phyloP scores from a whole-genome alignment of 2,113 vertebrate genomes.

The Chloroceryle aenea region DNA sequence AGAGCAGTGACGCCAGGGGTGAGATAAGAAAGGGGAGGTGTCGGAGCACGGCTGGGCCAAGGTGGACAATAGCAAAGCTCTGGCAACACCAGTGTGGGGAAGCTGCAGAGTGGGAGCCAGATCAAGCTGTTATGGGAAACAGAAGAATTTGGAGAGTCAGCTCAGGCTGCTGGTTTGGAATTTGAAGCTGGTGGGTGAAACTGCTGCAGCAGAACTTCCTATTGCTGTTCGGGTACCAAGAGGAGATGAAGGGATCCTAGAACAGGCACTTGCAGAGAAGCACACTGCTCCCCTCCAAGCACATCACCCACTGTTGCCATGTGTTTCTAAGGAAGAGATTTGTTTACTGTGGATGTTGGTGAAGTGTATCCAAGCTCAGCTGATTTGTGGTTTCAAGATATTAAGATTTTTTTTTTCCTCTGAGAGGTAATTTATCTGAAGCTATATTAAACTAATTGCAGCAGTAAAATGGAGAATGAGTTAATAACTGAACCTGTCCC shows the following conservation, averaged over 20 bases:
- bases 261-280: not conserved
- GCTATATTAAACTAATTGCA: not conserved
- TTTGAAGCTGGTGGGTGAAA: not conserved
- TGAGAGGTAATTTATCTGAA: not conserved
- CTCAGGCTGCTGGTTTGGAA: not conserved
- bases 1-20: not conserved
- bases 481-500: not conserved
- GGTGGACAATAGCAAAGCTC: not conserved
- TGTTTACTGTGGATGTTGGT: not conserved
- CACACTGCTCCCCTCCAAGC: not conserved
- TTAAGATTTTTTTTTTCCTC: not conserved
- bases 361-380: not conserved
- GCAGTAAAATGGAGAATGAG: not conserved
- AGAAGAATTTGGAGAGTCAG: not conserved
- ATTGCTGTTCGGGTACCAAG: not conserved
- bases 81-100: not conserved
- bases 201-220: not conserved
- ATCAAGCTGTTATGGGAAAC: not conserved
- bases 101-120: not conserved
- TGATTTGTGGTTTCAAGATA: not conserved
- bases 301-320: not conserved
- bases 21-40: not conserved
- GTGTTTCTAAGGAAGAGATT: not conserved
- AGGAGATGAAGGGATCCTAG: not conserved
- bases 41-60: not conserved